phyloP scores from a whole-genome alignment of 2,113 vertebrate genomes.

The Sprattus sprattus region DNA sequence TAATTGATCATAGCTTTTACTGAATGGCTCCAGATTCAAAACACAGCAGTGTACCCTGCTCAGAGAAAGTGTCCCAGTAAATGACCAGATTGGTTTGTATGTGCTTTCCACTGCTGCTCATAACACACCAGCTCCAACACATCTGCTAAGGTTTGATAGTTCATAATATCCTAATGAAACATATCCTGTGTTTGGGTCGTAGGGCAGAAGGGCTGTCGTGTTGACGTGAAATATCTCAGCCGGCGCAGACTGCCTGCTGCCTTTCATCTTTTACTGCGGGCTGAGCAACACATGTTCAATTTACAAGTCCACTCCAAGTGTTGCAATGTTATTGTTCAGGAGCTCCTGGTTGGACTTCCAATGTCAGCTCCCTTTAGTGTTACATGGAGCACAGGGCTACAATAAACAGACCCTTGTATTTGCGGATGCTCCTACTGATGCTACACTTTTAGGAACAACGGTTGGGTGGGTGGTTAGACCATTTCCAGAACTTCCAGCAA shows the following conservation, averaged over 20 bases:
- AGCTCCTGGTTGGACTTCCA: slow-evolving; percentile 46
- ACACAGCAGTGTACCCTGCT: background rate
- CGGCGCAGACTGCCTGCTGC: slow-evolving; percentile 40
- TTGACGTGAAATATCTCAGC: slow-evolving; percentile 60
- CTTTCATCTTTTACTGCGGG: slow-evolving; percentile 72
- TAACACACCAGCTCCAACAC: background rate
- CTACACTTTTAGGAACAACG: background rate
- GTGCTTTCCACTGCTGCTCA: background rate
- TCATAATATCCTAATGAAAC: slow-evolving; percentile 17
- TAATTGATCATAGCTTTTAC: background rate
- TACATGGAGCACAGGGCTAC: background rate
- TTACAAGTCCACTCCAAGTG: slow-evolving; percentile 65
- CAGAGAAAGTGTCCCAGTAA: background rate
- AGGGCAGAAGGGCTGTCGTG: slow-evolving; percentile 42
- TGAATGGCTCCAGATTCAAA: background rate
- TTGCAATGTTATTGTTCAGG: slow-evolving; percentile 59
- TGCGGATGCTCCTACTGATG: background rate
- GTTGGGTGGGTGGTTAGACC: background rate
- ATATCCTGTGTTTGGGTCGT: slow-evolving; percentile 19
- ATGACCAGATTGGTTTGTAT: background rate
- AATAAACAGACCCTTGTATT: background rate
- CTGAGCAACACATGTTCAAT: slow-evolving; percentile 66
- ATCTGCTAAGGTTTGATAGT: slow-evolving; percentile 14
- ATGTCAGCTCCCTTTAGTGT: slow-evolving; percentile 45
- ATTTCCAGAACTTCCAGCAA: background rate